These are phyloP conservation scores for Agelaius phoeniceus DNA, from an alignment of 2,113 vertebrate species.

Conservation along the genomic window DNA sequence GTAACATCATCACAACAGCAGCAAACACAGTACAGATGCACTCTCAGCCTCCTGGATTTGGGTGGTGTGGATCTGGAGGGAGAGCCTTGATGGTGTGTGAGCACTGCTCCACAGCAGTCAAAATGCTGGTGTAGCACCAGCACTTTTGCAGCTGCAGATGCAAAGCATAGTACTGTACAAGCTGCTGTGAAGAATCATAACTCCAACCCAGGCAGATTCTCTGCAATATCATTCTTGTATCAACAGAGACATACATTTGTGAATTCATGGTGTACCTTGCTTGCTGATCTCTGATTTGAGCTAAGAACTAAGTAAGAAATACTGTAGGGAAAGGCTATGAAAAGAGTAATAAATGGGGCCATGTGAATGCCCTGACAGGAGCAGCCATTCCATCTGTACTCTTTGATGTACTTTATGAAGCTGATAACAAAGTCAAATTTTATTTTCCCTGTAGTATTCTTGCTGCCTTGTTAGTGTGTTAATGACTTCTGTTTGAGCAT, in stretches of 20 bases:
- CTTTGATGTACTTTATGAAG: background rate
- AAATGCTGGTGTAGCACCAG: accelerated
- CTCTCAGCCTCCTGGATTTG: background rate
- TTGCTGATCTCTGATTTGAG: background rate
- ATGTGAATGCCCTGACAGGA: background rate
- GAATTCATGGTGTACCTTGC: background rate
- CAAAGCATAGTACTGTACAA: background rate
- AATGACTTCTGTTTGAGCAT: background rate
- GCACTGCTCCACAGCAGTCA: background rate
- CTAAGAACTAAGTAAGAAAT: background rate
- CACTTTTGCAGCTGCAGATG: background rate
- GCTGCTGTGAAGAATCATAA: background rate
- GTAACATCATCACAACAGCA: background rate
- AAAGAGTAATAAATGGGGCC: background rate
- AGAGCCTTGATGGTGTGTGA: accelerated
- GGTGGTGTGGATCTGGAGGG: background rate
- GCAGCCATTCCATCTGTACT: background rate
- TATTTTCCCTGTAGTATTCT: constrained; percentile 26
- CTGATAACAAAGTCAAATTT: constrained; percentile 2
- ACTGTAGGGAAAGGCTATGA: background rate
- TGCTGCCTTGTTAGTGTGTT: constrained; percentile 4
- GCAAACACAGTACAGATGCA: accelerated
- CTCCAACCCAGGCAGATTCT: background rate
- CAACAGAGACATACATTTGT: background rate
- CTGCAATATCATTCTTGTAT: background rate